Evolutionary conservation across 2,797 vertebrate species (phyloP), one percentile per base, ranked within the genome.

Genomic region (Hemitrygon akajei): DNA sequence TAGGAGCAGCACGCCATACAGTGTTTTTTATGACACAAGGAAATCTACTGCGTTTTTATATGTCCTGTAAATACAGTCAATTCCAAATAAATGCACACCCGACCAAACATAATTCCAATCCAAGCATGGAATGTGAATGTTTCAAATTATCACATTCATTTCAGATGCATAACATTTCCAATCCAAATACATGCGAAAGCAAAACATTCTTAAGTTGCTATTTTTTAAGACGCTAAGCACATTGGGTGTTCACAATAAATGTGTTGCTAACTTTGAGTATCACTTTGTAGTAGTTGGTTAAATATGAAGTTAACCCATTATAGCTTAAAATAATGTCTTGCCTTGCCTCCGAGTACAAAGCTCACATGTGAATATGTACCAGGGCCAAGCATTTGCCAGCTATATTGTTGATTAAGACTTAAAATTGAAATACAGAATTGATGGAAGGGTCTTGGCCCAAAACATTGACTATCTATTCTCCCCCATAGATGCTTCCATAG

Each of bases 11-110:
- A 93, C 47, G 40, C 73, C 22, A 75, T 25, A 71, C 63, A 18
- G 71, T 75, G 91, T 47, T 34, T 93, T 93, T 93, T 93, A 75
- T 56, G 91, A 75, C 91, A 75, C 40, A 76, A 75, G 47, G 76
- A 75, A 76, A 56, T 71, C 40, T 58, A 56, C 56, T 93, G 91
- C 30, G 75, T 93, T 76, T 93, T 93, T 93, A 93, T 93, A 56
- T 56, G 5, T 76, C 91, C 91, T 93, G 91, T 93, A 93, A 93
- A 93, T 93, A 93, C 2, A 93, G 91, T 47, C 91, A 75, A 76
- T 71, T 75, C 11, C 71, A 76, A 73, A 47, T 75, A 75, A 56
- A 47, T 56, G 37, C 60, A 69, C n/a, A 89, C 60, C 25, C 30
- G 37, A 93, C 71, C 71, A 93, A 93, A 93, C 40, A 75, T 75